Base-by-base conservation (phyloP, 2,113 vertebrate genomes). In the Rhabdomys dilectus region DNA sequence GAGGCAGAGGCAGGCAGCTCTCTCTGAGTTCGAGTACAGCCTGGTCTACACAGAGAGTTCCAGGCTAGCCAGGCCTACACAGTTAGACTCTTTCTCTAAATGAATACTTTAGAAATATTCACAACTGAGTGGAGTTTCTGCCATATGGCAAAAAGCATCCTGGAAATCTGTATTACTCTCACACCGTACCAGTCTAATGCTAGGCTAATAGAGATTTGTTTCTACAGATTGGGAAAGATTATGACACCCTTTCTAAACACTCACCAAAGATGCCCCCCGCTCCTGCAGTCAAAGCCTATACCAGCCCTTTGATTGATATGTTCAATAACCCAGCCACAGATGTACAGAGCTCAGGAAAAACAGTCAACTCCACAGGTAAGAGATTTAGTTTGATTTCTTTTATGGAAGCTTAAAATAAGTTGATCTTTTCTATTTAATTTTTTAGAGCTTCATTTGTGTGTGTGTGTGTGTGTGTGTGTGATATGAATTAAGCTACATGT, bases 221-320 rank as follows among this genome's bases (percentile, higher is more conserved):
- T 84, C 95, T 93, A 36, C 70, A 99, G 98, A 96, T 96, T 88
- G 98, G 98, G 91, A 97, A 94, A n/a, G 92, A 98, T n/a, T 98
- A 98, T 68, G 97, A 98, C 64, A 95, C 98, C 64, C 93, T 97
- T 15, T 93, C 97, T 34, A 98, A 98, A 86, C 97, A 97, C 10
- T 90, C 98, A 5, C 51, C 98, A 51, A 98, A 98, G 89, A 99
- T 99, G 92, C 99, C 99, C 24, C 99, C 99, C 0, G 99, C 99
- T 0, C 99, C 99, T 3, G 91, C 98, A 0, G 98, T 98, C 76
- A 99, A 98, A 98, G 99, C 99, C 0, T 99, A 99, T 17, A 99
- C 98, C 0, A 99, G 99, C 48, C 99, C 99, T 0, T 98, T 99
- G 3, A 99, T 99, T 7, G 99, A 99, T 56, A 99, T 99, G 99